phyloP scores from a whole-genome alignment of 2,113 vertebrate species.

The Oreochromis niloticus region DNA sequence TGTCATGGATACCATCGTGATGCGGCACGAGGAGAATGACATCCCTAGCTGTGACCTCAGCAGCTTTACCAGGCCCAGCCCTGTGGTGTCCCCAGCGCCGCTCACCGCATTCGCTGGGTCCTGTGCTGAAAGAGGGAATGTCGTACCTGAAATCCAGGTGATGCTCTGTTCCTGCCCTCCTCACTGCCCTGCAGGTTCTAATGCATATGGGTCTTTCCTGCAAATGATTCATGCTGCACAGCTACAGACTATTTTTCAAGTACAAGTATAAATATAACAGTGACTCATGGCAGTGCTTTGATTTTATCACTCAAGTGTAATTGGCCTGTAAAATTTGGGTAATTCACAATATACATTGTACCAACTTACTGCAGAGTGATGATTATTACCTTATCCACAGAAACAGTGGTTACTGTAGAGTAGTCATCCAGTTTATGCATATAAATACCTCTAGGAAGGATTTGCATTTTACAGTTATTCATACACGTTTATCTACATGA shows the following conservation, averaged over 20 bases:
- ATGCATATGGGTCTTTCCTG: slow-evolving; percentile 6
- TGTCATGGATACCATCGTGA: slow-evolving; percentile 96
- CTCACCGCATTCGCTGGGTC: slow-evolving; percentile 90
- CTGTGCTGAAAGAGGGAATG: slow-evolving; percentile 83
- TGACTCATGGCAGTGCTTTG: slow-evolving; percentile 39
- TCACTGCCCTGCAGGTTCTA: neutral
- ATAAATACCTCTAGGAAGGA: neutral
- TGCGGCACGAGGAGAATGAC: slow-evolving; percentile 98
- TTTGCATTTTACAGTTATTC: neutral
- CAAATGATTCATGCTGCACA: slow-evolving; percentile 40
- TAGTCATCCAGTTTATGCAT: neutral
- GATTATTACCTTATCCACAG: slow-evolving; percentile 42
- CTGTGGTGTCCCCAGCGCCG: slow-evolving; percentile 85
- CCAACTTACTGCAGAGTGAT: slow-evolving; percentile 25
- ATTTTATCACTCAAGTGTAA: slow-evolving; percentile 63
- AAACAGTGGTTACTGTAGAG: neutral
- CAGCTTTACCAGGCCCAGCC: slow-evolving; percentile 90
- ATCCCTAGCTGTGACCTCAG: slow-evolving; percentile 98
- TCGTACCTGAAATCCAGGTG: slow-evolving; percentile 97
- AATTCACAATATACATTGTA: slow-evolving; percentile 36
- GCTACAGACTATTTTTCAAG: slow-evolving; percentile 44
- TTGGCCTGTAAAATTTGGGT: slow-evolving; percentile 47
- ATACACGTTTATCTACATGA: neutral
- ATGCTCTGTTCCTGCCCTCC: neutral
- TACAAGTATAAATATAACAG: slow-evolving; percentile 28